Percentiles rank a stretch among this genome's conserved stretches.
phyloP scores from a whole-genome alignment of 2,888 invertebrate species.

The Leptothorax acervorum region DNA sequence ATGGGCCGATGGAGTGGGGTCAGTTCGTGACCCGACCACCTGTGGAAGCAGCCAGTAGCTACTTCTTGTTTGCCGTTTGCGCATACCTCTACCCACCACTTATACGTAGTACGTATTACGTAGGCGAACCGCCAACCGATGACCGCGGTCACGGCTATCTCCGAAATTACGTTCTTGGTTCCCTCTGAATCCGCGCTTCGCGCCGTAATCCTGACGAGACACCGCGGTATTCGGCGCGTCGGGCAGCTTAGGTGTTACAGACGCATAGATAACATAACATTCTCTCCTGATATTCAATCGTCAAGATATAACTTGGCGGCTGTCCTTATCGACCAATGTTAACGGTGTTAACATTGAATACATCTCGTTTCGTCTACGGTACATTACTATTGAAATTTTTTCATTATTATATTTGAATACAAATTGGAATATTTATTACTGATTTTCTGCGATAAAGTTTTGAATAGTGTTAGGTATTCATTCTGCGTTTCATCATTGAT shows the following conservation, averaged over 20 bases:
- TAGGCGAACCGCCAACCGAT: constrained; percentile 74
- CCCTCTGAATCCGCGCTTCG: constrained; percentile 53
- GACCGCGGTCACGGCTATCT: constrained; percentile 74
- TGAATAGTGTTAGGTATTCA: not conserved
- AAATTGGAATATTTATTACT: not conserved
- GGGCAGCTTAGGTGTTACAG: constrained; percentile 51
- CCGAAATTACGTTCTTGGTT: constrained; percentile 70
- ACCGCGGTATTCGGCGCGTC: constrained; percentile 57
- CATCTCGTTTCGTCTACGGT: not conserved
- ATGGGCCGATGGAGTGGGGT: constrained; percentile 77
- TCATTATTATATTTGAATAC: not conserved
- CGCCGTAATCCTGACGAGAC: constrained; percentile 53
- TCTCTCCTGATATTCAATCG: constrained; percentile 34
- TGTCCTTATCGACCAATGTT: not conserved
- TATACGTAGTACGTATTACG: constrained; percentile 75
- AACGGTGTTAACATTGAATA: not conserved
- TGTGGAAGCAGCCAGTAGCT: constrained; percentile 82
- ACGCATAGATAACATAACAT: constrained; percentile 50
- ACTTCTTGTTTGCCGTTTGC: constrained; percentile 78
- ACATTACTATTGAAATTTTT: not conserved
- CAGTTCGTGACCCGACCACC: constrained; percentile 84
- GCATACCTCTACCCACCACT: constrained; percentile 75
- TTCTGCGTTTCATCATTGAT: not conserved
- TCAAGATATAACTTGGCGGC: not conserved
- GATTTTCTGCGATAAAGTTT: not conserved